Evolutionary conservation across 2,113 vertebrate genomes (phyloP).

Genomic region (Tricholaema leucomelas): DNA sequence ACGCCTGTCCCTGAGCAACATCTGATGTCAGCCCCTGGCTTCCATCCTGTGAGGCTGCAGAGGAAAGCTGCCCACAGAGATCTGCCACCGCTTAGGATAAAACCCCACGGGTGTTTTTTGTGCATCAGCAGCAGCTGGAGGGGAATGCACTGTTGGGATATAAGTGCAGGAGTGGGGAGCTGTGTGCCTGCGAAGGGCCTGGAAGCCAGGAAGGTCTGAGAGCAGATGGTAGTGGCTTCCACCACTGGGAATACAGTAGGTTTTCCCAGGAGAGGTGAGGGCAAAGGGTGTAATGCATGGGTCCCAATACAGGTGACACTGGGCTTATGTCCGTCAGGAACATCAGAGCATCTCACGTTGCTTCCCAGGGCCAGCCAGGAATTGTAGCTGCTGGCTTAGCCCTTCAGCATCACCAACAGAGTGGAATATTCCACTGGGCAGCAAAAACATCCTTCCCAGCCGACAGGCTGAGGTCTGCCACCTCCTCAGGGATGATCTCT

Average conservation of each 20-base stretch:
- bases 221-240: neutral
- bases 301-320: accelerated
- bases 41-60: neutral
- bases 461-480: accelerated
- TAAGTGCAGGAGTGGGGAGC: accelerated
- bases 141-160: accelerated
- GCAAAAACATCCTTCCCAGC: neutral
- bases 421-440: neutral
- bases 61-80: neutral
- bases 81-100: accelerated
- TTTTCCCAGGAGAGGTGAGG: neutral
- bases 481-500: neutral
- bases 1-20: accelerated
- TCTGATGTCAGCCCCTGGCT: neutral
- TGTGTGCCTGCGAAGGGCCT: accelerated
- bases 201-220: neutral
- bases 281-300: neutral
- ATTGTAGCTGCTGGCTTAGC: neutral
- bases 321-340: neutral
- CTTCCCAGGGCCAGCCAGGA: accelerated
- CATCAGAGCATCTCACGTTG: neutral
- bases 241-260: accelerated
- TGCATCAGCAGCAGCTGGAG: neutral
- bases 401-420: accelerated
- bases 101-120: accelerated